A percentile compares a stretch with the other conserved stretches of the same genome.
Evolutionary conservation across 2,797 vertebrate genomes (phyloP).

Genomic region (Salmo trutta): DNA sequence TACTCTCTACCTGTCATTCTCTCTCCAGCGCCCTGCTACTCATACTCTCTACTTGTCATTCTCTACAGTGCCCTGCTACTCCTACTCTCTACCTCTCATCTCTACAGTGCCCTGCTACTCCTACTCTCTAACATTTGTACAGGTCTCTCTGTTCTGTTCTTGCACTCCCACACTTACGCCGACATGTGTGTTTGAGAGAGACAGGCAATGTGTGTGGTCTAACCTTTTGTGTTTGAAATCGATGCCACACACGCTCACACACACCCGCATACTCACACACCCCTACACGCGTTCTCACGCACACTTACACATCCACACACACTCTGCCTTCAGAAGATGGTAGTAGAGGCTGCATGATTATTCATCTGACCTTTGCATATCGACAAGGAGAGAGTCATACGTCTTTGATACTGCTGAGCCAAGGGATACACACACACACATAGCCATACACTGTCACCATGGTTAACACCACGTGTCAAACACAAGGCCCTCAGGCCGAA

Average conservation of each 20-base stretch:
- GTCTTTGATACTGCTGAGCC: neutral
- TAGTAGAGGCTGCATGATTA: neutral
- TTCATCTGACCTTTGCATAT: neutral
- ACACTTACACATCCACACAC: neutral
- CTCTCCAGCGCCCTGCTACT: neutral
- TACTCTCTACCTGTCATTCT: neutral
- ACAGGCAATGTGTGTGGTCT: neutral
- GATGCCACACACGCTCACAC: neutral
- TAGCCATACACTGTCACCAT: too few relatives aligned
- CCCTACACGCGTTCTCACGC: neutral
- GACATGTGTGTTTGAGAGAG: neutral
- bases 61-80: neutral
- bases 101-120: neutral
- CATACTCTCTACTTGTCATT: neutral
- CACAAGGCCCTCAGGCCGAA: too few relatives aligned
- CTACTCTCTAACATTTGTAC: too few relatives aligned
- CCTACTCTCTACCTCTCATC: neutral
- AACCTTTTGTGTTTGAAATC: neutral
- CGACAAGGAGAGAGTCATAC: neutral
- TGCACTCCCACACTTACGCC: neutral
- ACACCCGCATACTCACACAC: neutral
- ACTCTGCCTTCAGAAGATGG: neutral
- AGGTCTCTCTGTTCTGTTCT: too few relatives aligned
- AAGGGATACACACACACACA: too few relatives aligned
- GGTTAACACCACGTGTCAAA: too few relatives aligned